Conservation (phyloP, 1,140 invertebrate genomes). For the Dreissena rostriformis region DNA sequence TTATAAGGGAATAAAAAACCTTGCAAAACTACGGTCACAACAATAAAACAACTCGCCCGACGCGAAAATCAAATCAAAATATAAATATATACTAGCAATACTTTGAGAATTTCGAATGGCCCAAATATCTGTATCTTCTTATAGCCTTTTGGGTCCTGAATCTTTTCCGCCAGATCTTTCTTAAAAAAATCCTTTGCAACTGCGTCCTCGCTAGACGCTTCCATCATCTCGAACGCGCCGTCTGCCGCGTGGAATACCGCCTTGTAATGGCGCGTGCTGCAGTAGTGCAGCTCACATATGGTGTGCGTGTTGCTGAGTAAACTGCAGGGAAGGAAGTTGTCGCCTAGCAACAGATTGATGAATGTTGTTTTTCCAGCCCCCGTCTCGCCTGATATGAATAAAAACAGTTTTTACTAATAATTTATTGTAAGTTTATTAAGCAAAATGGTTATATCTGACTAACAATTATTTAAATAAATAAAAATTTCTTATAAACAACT, state of each 20-base stretch:
- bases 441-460: neutral
- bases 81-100: neutral
- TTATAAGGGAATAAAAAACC: too few relatives aligned
- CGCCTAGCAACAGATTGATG: slow-evolving; percentile 64
- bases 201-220: slow-evolving; percentile 2
- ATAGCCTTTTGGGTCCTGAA: slow-evolving; percentile 39
- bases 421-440: neutral
- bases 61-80: too few relatives aligned
- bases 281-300: slow-evolving; percentile 63
- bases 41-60: too few relatives aligned
- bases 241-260: slow-evolving; percentile 46
- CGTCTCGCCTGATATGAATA: slow-evolving; percentile 61
- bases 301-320: slow-evolving; percentile 65
- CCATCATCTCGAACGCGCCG: neutral
- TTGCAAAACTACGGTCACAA: too few relatives aligned
- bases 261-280: slow-evolving; percentile 13
- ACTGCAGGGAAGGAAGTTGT: slow-evolving; percentile 60
- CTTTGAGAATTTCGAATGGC: slow-evolving; percentile 66
- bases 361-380: slow-evolving; percentile 66
- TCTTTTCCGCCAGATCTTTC: slow-evolving; percentile 36
- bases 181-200: slow-evolving; percentile 6
- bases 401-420: neutral
- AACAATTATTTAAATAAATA: neutral
- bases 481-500: neutral
- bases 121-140: slow-evolving; percentile 63